Evolutionary conservation across 2,888 invertebrate species (phyloP).

Genomic region (Dasysyrphus tricinctus): DNA sequence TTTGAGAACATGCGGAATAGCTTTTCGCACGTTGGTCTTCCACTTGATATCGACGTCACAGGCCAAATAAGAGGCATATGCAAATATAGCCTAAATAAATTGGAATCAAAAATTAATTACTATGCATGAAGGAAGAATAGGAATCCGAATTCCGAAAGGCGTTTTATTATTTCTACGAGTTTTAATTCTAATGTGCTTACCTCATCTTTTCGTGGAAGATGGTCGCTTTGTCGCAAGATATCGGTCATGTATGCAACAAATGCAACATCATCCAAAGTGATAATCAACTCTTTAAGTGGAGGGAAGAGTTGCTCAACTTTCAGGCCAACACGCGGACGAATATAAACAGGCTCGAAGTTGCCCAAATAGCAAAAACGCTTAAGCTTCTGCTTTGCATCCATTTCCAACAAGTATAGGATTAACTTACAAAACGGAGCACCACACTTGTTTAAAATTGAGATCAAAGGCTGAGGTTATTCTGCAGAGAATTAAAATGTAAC

Average conservation of each 20-base stretch:
- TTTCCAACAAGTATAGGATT: background rate
- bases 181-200: slow-evolving; percentile 69
- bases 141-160: background rate
- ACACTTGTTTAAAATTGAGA: background rate
- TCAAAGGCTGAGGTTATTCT: background rate
- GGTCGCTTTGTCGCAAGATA: slow-evolving; percentile 65
- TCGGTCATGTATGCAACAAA: slow-evolving; percentile 76
- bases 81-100: slow-evolving; percentile 78
- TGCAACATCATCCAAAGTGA: slow-evolving; percentile 68
- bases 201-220: slow-evolving; percentile 80
- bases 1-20: slow-evolving; percentile 76
- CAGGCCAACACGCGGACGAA: slow-evolving; percentile 65
- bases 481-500: background rate
- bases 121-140: background rate
- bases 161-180: background rate
- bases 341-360: slow-evolving; percentile 78
- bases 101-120: slow-evolving; percentile 20
- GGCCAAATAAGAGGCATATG: slow-evolving; percentile 79
- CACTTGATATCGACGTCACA: slow-evolving; percentile 71
- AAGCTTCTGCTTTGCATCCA: slow-evolving; percentile 67
- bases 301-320: slow-evolving; percentile 70
- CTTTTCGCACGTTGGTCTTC: slow-evolving; percentile 77
- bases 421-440: slow-evolving; percentile 18
- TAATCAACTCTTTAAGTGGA: slow-evolving; percentile 73
- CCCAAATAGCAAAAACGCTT: slow-evolving; percentile 80